Conservation (phyloP, 2,888 invertebrate species). For the Corbicula japonica region DNA sequence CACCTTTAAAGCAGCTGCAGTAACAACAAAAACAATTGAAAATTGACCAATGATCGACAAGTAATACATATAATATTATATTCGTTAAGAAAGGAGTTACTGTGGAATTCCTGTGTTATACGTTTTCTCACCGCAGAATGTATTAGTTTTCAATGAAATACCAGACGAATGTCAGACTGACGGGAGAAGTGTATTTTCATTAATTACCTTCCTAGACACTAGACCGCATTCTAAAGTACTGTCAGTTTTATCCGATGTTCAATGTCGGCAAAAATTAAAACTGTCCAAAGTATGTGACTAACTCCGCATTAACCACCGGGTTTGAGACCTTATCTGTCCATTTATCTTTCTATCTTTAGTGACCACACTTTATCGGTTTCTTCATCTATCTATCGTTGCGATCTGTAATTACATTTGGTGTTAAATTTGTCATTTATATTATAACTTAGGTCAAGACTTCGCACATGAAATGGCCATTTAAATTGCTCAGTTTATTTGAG, state of each 20-base stretch:
- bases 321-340: slow-evolving; percentile 32
- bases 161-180: no score
- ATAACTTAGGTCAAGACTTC: slow-evolving; percentile 33
- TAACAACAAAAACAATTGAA: no score
- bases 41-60: no score
- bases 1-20: no score
- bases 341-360: slow-evolving; percentile 41
- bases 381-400: slow-evolving; percentile 49
- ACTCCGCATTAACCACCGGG: slow-evolving; percentile 46
- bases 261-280: slow-evolving; percentile 30
- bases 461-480: slow-evolving; percentile 41
- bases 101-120: no score
- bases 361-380: slow-evolving; percentile 49
- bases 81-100: no score
- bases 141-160: no score
- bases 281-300: slow-evolving; percentile 47
- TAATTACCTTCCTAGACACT: slow-evolving; percentile 28
- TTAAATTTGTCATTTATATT: slow-evolving; percentile 53
- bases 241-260: slow-evolving; percentile 22
- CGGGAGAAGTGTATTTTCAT: no score
- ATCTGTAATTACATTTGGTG: slow-evolving; percentile 57
- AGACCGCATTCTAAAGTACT: neutral
- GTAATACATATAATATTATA: no score
- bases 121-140: no score
- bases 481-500: slow-evolving; percentile 46